These are phyloP conservation scores for Picus viridis DNA, from an alignment of 2,797 vertebrate species.

Conservation along the genomic window DNA sequence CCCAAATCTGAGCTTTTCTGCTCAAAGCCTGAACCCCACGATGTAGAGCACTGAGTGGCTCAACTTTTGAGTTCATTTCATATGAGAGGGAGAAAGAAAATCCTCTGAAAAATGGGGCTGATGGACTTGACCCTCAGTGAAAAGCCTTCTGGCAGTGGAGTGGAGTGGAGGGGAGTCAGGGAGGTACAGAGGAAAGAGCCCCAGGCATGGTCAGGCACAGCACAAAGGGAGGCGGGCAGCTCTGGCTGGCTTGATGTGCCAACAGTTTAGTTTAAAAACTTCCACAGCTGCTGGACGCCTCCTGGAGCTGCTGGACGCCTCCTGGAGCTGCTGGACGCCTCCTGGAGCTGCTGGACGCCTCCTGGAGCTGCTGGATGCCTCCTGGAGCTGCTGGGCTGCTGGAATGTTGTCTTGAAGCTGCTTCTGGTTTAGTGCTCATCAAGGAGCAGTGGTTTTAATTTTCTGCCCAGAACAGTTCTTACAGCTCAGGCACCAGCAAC, in stretches of 20 bases:
- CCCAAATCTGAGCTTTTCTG: not conserved
- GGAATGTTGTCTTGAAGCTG: not conserved
- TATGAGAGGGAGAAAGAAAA: not conserved
- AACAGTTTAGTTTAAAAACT: not conserved
- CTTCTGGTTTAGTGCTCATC: not conserved
- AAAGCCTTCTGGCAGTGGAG: not conserved
- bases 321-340: not conserved
- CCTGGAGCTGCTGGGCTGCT: not conserved
- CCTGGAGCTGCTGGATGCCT: no score
- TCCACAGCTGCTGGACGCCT: not conserved
- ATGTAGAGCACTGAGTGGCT: not conserved
- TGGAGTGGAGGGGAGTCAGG: fast-evolving
- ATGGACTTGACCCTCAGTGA: fast-evolving
- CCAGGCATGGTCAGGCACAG: not conserved
- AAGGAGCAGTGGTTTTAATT: not conserved
- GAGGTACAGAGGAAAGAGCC: not conserved
- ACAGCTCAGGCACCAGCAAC: no score
- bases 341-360: no score
- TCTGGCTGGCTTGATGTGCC: not conserved
- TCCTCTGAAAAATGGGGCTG: not conserved
- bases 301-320: not conserved
- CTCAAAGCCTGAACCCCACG: not conserved
- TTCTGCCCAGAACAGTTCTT: no score
- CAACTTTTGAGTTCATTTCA: not conserved
- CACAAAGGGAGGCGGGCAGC: not conserved